Evolutionary conservation across 1,140 invertebrate genomes (phyloP), one percentile per base, ranked within the genome.

Genomic region (Penaeus indicus): DNA sequence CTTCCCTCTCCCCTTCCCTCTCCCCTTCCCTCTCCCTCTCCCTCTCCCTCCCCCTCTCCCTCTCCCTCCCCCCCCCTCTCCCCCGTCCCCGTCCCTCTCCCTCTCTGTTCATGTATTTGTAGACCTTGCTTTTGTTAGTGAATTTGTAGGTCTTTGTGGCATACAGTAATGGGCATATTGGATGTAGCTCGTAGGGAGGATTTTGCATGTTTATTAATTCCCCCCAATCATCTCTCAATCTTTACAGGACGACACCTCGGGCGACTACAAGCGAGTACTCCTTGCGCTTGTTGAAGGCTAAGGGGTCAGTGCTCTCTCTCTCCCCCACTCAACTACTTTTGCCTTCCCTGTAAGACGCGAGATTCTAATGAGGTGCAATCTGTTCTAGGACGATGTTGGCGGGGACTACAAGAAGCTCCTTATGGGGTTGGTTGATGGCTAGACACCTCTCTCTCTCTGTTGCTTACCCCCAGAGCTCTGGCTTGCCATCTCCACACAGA

Each of bases 181-280:
- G 47, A 80, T 54, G n/a, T 27, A 21, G 25, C 18, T 75, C 21
- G 16, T 32, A 75, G 72, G 25, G 27, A 69, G 72, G 27, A 75
- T n/a, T 27, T 22, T 80, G 54, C 16, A 80, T 32, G 32, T 21
- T 7, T 21, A 54, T 47, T 80, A 61, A 25, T 80, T 22, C 47
- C 47, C 64, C 13, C 72, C 42, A 63, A 63, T 81, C 90, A 91
- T 88, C 87, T 90, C 92, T 92, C 92, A 92, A 92, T 91, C 94
- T 93, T 95, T 96, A 89, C 95, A 97, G 96, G 96, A 95, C n/a
- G 93, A 94, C 78, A 93, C 93, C 13, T 93, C 93, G 85, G 93
- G 93, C 10, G 93, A 94, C 89, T 93, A 93, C 91, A 92, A 92
- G 90, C 92, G 92, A 85, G 89, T 93, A 0, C 91, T 94, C 13